Percentiles rank a stretch among this genome's conserved stretches.
Conservation (phyloP, 2,888 invertebrate genomes). For the Eupithecia subumbrata region DNA sequence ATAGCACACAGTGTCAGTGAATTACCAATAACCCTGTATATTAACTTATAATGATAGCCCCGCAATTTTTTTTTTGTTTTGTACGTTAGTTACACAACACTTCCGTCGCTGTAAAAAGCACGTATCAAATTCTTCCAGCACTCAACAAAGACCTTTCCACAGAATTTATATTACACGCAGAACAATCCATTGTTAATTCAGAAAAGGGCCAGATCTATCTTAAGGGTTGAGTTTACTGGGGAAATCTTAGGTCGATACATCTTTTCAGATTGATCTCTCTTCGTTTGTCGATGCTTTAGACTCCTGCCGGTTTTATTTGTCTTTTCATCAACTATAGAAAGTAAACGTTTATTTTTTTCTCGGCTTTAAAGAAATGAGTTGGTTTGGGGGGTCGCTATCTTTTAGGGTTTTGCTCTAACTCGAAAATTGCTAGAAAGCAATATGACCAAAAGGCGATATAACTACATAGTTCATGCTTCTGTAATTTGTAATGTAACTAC, state of each 20-base stretch:
- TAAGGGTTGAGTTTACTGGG: constrained; percentile 32
- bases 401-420: too few relatives aligned
- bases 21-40: too few relatives aligned
- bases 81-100: background rate
- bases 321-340: constrained; percentile 3
- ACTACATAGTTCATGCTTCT: too few relatives aligned
- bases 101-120: background rate
- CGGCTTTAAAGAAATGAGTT: background rate
- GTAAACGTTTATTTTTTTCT: background rate
- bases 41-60: too few relatives aligned
- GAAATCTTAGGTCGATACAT: constrained; percentile 22
- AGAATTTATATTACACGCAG: constrained; percentile 20
- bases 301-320: constrained; percentile 5
- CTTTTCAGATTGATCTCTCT: constrained; percentile 17
- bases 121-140: background rate
- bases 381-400: too few relatives aligned
- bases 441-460: too few relatives aligned
- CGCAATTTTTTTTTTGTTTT: too few relatives aligned
- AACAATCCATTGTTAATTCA: constrained; percentile 29
- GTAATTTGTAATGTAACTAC: too few relatives aligned
- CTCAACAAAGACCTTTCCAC: background rate
- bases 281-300: background rate
- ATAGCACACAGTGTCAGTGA: too few relatives aligned
- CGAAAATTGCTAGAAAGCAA: too few relatives aligned
- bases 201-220: constrained; percentile 29